phyloP scores from a whole-genome alignment of 2,797 vertebrate species.

The Avahi laniger region DNA sequence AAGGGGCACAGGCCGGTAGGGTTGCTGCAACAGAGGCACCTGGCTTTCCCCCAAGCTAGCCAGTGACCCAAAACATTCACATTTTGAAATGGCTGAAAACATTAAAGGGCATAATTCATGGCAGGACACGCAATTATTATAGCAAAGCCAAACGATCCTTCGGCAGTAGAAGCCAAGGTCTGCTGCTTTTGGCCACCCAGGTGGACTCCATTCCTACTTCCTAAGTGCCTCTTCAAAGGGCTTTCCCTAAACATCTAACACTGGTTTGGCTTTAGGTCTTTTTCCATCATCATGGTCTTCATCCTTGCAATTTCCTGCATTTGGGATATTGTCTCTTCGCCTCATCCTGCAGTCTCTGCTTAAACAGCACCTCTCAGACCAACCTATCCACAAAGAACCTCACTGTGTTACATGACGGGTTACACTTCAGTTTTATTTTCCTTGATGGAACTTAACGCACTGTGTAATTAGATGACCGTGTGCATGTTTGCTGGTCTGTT shows the following conservation, averaged over 20 bases:
- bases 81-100: not conserved
- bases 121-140: accelerated
- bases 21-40: accelerated
- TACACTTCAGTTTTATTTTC: not conserved
- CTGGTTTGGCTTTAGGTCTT: not conserved
- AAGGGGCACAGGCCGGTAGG: accelerated
- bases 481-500: not conserved
- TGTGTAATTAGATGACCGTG: not conserved
- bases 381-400: too few relatives aligned
- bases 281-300: not conserved
- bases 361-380: not conserved
- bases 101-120: accelerated
- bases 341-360: too few relatives aligned
- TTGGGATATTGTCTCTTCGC: too few relatives aligned
- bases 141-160: not conserved
- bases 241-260: not conserved
- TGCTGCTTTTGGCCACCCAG: accelerated
- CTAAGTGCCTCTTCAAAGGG: accelerated
- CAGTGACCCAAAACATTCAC: not conserved
- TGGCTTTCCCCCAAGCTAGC: too few relatives aligned
- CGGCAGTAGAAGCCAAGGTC: not conserved
- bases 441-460: not conserved
- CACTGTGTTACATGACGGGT: accelerated
- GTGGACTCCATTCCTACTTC: not conserved
- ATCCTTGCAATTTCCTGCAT: accelerated